These are phyloP conservation scores for Heteromormyrus szaboi DNA, from an alignment of 2,797 vertebrate species.

Conservation along the genomic window DNA sequence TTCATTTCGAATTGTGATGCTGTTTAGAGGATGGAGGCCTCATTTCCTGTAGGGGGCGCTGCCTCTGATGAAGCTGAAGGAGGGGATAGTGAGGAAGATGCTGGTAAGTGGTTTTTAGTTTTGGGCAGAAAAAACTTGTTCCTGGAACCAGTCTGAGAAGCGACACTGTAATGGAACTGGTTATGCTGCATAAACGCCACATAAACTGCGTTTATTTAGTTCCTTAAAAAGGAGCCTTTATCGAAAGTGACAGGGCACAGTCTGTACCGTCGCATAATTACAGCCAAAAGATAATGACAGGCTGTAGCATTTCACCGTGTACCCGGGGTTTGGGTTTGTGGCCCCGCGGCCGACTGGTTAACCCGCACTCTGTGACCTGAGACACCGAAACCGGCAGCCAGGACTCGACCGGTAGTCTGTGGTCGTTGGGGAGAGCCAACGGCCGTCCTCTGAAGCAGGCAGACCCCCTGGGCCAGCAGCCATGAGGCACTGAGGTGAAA, in stretches of 20 bases:
- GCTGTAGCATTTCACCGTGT: background rate
- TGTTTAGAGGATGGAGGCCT: background rate
- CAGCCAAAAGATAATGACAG: background rate
- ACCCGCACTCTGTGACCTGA: background rate
- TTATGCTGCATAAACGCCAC: background rate
- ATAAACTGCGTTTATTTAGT: background rate
- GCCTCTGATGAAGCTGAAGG: background rate
- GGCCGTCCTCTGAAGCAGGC: background rate
- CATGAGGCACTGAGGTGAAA: background rate
- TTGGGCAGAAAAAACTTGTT: background rate
- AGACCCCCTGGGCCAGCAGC: background rate
- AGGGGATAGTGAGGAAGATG: background rate
- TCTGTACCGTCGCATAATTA: background rate
- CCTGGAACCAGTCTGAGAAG: background rate
- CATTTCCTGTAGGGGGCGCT: background rate
- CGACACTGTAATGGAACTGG: background rate
- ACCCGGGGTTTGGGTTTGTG: background rate
- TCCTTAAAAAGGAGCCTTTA: background rate
- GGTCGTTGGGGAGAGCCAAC: background rate
- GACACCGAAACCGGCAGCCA: background rate
- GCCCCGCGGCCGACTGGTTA: background rate
- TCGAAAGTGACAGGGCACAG: background rate
- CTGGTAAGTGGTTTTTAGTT: background rate
- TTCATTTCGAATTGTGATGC: background rate
- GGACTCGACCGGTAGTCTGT: background rate